These are phyloP conservation scores for Rhizoglyphus robini DNA, from an alignment of 1,140 invertebrate species.

Conservation along the genomic window DNA sequence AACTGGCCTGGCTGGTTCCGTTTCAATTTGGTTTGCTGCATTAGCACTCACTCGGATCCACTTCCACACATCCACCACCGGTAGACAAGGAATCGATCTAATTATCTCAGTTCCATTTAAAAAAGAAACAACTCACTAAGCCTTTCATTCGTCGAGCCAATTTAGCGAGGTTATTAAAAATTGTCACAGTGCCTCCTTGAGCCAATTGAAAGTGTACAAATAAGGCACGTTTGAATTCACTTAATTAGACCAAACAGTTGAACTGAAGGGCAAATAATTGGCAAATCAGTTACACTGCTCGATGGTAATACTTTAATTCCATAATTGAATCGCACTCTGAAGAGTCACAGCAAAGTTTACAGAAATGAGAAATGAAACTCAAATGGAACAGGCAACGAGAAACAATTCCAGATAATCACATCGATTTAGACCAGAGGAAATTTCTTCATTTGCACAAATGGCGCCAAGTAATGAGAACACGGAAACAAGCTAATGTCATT, in stretches of 20 bases:
- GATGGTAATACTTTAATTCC: slow-evolving; percentile 9
- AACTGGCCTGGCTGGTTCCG: no score
- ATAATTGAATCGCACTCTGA: slow-evolving; percentile 7
- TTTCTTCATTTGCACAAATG: not conserved
- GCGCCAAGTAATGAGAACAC: not conserved
- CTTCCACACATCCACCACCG: no score
- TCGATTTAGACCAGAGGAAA: slow-evolving; percentile 6
- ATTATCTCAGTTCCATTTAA: no score
- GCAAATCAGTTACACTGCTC: not conserved
- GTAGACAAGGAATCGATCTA: no score
- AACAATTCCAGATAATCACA: slow-evolving; percentile 6
- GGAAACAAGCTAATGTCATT: not conserved
- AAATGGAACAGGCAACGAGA: not conserved
- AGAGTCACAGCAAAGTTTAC: not conserved
- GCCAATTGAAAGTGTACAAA: not conserved
- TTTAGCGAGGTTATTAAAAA: no score
- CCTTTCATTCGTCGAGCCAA: no score
- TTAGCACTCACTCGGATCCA: no score
- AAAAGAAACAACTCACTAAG: no score
- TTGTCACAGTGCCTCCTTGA: no score
- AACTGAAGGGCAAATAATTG: not conserved
- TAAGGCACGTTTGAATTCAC: slow-evolving; percentile 6
- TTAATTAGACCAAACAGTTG: not conserved
- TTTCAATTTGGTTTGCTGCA: no score
- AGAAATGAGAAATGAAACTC: not conserved